Evolutionary conservation across 2,888 invertebrate genomes (phyloP), one percentile per base, ranked within the genome.

Genomic region (Ochropleura plecta): DNA sequence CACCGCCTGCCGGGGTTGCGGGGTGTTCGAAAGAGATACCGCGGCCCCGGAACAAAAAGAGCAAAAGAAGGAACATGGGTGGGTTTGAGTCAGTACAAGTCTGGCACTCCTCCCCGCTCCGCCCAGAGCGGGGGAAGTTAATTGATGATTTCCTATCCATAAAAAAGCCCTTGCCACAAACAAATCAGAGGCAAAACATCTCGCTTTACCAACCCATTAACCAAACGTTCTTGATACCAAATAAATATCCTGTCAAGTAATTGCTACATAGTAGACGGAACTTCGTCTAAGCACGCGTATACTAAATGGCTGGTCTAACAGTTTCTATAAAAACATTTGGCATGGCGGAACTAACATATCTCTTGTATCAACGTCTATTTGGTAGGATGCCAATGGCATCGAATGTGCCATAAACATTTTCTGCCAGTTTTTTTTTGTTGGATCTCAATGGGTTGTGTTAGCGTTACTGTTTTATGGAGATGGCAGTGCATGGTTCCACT

Each of bases 301-400:
- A 59, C 42, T 20, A 42, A 79, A 81, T 66, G 53, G 69, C 44
- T 18, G 48, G n/a, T 68, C 74, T 75, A 81, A 81, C 66, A 70
- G 75, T 76, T 73, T 70, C 70, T 57, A 81, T 87, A 81, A 80
- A 85, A 86, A 87, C 74, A 86, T 85, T 86, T 87, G 87, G 85
- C 81, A 81, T 16, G 12, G 20, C 30, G 44, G 68, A 65, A 79
- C 79, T 77, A 62, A 74, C 66, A 63, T 71, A 76, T 79, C 72
- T 74, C 74, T 78, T 76, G 68, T 81, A 87, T 86, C 72, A 67
- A 59, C 60, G 65, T 62, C 79, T 73, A 76, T 85, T 86, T 87
- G 87, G 87, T 75, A 30, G 2, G 3, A 30, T 75, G 87, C 86
- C 86, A 86, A 78, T 70, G 46, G 55, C 16, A 67, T 14, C 59